Conservation (phyloP, 2,888 invertebrate genomes). For the Drosophila peninsularis region DNA sequence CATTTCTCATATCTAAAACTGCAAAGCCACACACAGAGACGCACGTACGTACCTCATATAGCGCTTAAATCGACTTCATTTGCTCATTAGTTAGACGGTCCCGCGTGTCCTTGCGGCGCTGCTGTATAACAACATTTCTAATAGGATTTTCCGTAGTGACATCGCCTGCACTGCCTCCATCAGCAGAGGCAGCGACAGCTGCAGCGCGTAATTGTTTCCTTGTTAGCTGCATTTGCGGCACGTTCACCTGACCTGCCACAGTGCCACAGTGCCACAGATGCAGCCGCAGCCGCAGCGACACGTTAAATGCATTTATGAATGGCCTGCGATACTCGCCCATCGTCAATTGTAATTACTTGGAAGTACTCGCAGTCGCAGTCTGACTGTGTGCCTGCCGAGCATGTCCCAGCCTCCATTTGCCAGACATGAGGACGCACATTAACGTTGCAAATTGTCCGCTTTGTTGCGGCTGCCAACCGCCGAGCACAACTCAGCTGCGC, state of each 20-base stretch:
- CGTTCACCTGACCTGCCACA: conserved; percentile 63
- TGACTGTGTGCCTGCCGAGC: conserved; percentile 36
- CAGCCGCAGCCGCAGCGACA: conserved; percentile 63
- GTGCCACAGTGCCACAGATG: conserved; percentile 18
- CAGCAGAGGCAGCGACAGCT: conserved; percentile 52
- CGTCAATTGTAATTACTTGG: conserved; percentile 81
- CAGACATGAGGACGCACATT: conserved; percentile 54
- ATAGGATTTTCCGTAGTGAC: conserved; percentile 67
- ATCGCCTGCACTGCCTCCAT: conserved; percentile 19
- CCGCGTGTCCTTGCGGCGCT: conserved; percentile 59
- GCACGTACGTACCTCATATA: conserved; percentile 30
- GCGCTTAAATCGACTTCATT: conserved; percentile 81
- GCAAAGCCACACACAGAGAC: conserved; percentile 31
- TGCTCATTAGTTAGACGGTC: conserved; percentile 76
- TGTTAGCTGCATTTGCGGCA: conserved; percentile 76
- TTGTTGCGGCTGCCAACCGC: conserved; percentile 66
- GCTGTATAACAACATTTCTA: conserved; percentile 60
- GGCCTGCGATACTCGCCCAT: conserved; percentile 51
- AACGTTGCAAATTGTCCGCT: conserved; percentile 78
- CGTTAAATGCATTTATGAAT: conserved; percentile 81
- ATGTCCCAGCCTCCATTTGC: conserved; percentile 65
- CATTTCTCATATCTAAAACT: conserved; percentile 68
- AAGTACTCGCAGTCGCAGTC: conserved; percentile 36
- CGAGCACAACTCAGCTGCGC: conserved; percentile 33
- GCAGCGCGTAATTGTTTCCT: conserved; percentile 79